A percentile compares a stretch with the other conserved stretches of the same genome.
phyloP scores from a whole-genome alignment of 1,140 invertebrate species.

The Tetraneura akinire region DNA sequence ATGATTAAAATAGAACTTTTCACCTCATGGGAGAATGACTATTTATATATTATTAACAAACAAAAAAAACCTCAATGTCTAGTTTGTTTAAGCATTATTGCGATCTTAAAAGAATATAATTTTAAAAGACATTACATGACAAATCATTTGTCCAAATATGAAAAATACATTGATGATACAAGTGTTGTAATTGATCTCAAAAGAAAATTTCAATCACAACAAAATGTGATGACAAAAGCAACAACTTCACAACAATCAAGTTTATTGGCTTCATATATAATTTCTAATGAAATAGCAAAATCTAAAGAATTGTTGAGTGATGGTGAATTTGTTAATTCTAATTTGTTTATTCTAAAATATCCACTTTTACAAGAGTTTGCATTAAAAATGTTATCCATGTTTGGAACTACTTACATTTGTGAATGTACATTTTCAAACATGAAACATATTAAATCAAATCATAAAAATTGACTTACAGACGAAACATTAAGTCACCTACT shows the following conservation, averaged over 20 bases:
- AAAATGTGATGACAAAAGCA: not conserved
- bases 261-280: not conserved
- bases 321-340: not conserved
- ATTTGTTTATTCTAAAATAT: not conserved
- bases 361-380: not conserved
- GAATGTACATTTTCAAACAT: not conserved
- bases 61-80: not conserved
- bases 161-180: not conserved
- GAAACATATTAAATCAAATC: not conserved
- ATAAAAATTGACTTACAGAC: not conserved
- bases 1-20: not conserved
- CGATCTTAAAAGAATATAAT: not conserved
- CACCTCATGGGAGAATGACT: not conserved
- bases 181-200: not conserved
- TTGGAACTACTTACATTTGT: not conserved
- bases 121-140: not conserved
- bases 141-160: not conserved
- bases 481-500: not conserved
- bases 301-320: not conserved
- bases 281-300: not conserved
- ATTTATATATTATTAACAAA: not conserved
- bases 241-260: not conserved
- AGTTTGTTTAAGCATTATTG: not conserved
- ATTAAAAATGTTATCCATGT: not conserved
- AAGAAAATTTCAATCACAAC: not conserved